Base-by-base conservation (phyloP, 2,113 vertebrate genomes). In the Aspiorhynchus laticeps region DNA sequence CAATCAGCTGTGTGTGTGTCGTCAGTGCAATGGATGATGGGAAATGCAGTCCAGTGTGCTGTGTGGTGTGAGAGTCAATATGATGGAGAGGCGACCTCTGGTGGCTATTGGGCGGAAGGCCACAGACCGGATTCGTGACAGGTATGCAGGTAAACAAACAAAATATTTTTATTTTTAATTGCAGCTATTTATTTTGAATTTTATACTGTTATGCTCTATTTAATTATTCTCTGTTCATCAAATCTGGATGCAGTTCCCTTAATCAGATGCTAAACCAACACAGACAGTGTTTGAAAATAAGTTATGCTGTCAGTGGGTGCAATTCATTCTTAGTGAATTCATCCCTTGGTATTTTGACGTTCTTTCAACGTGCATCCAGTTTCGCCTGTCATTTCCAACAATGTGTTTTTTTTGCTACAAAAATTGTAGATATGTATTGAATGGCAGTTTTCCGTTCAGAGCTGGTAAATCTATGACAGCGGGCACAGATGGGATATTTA, bases 401-500 rank as follows among this genome's bases (percentile, higher is more conserved):
- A 81, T 17, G 38, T 21, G 61, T 81, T 38, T 43, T 67, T 81
- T 81, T 81, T 81, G 79, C 59, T n/a, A 43, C 11, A 24, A 11
- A 31, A 83, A 69, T 69, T 83, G 69, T 69, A 83, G 43, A 83
- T 83, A 31, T 71, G 38, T 31, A 67, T 17, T 80, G 33, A 80
- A 80, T 80, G 63, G 19, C 80, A 83, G 65, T 33, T 83, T 69
- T 71, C 80, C 48, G 28, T 71, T 83, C 80, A 83, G 63, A 83
- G 80, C 63, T 51, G 21, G 10, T 71, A 83, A 83, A 71, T 71
- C 63, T 48, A 10, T 33, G 80, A 83, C 80, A 83, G 80, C 28
- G 10, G 9, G 41, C 43, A 83, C 80, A 71, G 80, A 83, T 83
- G 80, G 63, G 43, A 83, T 17, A 71, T 83, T 83, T 69, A 69